Conservation (phyloP, 1,140 invertebrate species). For the Heliconius congener region DNA sequence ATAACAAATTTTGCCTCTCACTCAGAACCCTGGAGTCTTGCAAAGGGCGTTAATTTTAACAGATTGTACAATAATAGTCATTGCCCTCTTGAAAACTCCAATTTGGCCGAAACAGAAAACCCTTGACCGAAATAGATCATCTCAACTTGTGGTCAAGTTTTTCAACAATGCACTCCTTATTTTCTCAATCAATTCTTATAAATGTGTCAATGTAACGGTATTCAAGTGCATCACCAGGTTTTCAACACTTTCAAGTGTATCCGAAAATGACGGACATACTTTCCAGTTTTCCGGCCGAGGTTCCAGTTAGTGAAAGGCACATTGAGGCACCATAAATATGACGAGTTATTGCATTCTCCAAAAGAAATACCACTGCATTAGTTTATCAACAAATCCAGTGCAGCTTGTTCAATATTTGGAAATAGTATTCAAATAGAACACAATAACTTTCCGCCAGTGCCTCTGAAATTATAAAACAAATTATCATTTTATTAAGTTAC, state of each 20-base stretch:
- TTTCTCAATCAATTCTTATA: constrained; percentile 46
- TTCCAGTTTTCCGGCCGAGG: constrained; percentile 80
- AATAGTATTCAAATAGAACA: constrained; percentile 78
- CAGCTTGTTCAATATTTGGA: constrained; percentile 63
- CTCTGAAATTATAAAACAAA: constrained; percentile 86
- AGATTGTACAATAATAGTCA: constrained; percentile 46
- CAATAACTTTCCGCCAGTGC: constrained; percentile 87
- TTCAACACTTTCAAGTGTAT: constrained; percentile 68
- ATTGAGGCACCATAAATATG: constrained; percentile 79
- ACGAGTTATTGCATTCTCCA: constrained; percentile 83
- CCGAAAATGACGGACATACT: constrained; percentile 75
- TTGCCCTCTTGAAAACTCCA: constrained; percentile 75
- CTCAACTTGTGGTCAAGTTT: constrained; percentile 77
- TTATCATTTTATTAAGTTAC: constrained; percentile 45
- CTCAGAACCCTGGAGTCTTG: constrained; percentile 78
- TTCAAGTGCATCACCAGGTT: constrained; percentile 25
- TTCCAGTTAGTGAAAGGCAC: constrained; percentile 81
- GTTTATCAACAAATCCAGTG: constrained; percentile 75
- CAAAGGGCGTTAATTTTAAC: constrained; percentile 57
- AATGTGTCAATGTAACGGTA: constrained; percentile 49
- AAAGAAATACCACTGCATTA: constrained; percentile 64
- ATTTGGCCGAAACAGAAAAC: constrained; percentile 79
- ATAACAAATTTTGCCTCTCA: constrained; percentile 76
- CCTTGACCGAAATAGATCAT: constrained; percentile 76
- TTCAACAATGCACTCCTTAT: constrained; percentile 75